Conservation (phyloP, 2,888 invertebrate species). For the Mesorhabditis sp. region DNA sequence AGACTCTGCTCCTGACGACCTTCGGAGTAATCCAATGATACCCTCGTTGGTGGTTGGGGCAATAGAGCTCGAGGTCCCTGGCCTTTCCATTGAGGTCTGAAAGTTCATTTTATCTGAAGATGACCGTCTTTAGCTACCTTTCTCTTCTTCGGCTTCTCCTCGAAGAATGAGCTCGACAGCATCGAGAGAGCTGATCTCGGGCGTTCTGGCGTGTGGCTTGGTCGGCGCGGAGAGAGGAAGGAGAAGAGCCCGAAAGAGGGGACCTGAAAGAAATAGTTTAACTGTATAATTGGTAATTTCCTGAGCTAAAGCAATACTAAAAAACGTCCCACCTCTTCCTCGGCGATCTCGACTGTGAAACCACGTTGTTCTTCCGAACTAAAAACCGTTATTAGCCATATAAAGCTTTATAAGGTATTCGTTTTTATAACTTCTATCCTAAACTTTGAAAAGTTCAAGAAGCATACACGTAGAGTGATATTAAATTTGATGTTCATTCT, state of each 20-base stretch:
- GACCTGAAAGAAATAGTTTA: not conserved
- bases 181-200: conserved; percentile 29
- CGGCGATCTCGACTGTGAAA: conserved; percentile 11
- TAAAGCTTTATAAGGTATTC: too few species aligned
- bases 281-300: not conserved
- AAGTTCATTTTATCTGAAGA: not conserved
- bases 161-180: conserved; percentile 17
- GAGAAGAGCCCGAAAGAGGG: conserved; percentile 30
- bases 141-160: too few species aligned
- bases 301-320: not conserved
- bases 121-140: not conserved
- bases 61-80: not conserved
- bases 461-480: too few species aligned
- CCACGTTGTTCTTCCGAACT: not conserved
- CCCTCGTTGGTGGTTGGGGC: not conserved
- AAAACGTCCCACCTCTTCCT: conserved; percentile 5
- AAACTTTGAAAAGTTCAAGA: too few species aligned
- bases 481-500: too few species aligned
- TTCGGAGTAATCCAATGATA: conserved; percentile 12
- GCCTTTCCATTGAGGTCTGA: not conserved
- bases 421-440: too few species aligned
- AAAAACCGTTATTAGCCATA: too few species aligned
- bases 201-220: conserved; percentile 21
- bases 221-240: conserved; percentile 23
- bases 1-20: conserved; percentile 13